Evolutionary conservation across 2,888 invertebrate species (phyloP).

Genomic region (Protonemura montana): DNA sequence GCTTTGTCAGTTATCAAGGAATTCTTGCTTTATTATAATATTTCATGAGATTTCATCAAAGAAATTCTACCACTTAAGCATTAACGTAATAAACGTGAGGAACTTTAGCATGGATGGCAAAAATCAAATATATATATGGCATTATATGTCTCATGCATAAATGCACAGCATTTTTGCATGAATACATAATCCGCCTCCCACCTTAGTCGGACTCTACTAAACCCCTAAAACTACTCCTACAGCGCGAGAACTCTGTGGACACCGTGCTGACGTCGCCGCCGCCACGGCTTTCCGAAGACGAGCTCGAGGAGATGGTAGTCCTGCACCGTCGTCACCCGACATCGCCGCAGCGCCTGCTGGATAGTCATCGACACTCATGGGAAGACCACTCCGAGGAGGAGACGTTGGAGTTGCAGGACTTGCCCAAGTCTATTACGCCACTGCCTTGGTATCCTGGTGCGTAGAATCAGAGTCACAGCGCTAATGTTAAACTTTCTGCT

Average conservation of each 20-base stretch:
- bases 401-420: slow-evolving; percentile 71
- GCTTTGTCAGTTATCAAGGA: too few relatives aligned
- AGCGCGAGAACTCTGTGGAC: slow-evolving; percentile 74
- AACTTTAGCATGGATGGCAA: too few relatives aligned
- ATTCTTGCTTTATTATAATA: too few relatives aligned
- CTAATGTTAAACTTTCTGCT: too few relatives aligned
- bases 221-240: slow-evolving; percentile 39
- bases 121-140: too few relatives aligned
- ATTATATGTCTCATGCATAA: too few relatives aligned
- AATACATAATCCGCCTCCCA: too few relatives aligned
- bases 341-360: background rate
- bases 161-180: too few relatives aligned
- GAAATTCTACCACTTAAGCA: too few relatives aligned
- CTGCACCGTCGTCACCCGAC: slow-evolving; percentile 36
- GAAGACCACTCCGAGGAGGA: slow-evolving; percentile 77
- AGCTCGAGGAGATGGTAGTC: slow-evolving; percentile 34
- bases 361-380: slow-evolving; percentile 66
- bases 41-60: too few relatives aligned
- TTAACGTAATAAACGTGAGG: too few relatives aligned
- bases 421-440: slow-evolving; percentile 62
- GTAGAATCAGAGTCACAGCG: background rate
- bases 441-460: slow-evolving; percentile 55
- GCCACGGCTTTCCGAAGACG: slow-evolving; percentile 52
- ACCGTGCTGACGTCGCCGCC: slow-evolving; percentile 72
- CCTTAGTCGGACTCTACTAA: too few relatives aligned